phyloP scores from a whole-genome alignment of 1,140 invertebrate species.

The Bombus affinis region DNA sequence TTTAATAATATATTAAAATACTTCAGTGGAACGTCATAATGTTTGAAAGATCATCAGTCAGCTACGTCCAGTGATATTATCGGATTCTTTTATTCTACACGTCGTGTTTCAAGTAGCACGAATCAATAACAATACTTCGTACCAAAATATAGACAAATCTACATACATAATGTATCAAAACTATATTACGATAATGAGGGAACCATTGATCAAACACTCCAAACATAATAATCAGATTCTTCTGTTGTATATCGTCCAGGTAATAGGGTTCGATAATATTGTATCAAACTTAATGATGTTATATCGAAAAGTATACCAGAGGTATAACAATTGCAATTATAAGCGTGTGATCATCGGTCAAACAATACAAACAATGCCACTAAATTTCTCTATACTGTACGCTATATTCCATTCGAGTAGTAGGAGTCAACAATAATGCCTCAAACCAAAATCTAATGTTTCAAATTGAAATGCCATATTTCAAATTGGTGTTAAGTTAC shows the following conservation, averaged over 20 bases:
- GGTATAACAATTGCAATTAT: not conserved
- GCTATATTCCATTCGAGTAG: not conserved
- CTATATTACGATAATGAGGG: not conserved
- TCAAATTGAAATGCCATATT: too few species aligned
- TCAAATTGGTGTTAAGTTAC: not conserved
- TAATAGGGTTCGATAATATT: not conserved
- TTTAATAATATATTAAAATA: not conserved
- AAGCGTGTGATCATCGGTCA: not conserved
- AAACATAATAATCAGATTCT: not conserved
- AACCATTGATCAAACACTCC: not conserved
- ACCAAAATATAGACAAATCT: not conserved
- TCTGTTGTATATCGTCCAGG: not conserved
- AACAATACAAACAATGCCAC: not conserved
- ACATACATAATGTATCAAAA: not conserved
- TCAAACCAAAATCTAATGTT: not conserved
- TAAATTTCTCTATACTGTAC: not conserved
- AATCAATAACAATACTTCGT: not conserved
- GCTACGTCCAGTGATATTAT: not conserved
- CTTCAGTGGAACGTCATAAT: not conserved
- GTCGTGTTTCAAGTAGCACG: not conserved
- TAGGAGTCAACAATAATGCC: not conserved
- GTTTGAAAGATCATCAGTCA: not conserved
- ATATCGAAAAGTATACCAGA: not conserved
- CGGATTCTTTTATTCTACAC: not conserved
- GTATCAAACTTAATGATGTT: not conserved